Conservation (phyloP, 2,888 invertebrate species). For the Lacanobia oleracea region DNA sequence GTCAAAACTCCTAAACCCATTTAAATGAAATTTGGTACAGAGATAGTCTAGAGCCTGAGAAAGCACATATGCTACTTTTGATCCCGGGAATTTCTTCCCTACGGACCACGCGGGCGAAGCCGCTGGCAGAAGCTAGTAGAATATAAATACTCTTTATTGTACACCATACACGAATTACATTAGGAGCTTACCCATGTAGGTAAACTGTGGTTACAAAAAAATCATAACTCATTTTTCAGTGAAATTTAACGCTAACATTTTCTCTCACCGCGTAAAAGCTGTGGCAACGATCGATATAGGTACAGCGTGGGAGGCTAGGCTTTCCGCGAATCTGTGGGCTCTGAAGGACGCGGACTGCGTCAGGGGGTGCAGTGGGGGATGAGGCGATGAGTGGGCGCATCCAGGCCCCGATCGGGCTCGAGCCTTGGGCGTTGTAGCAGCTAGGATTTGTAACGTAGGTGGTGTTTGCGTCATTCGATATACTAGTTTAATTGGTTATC, state of each 20-base stretch:
- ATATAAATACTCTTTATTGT: too few species aligned
- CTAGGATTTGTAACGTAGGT: constrained; percentile 14
- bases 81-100: too few species aligned
- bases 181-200: too few species aligned
- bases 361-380: constrained; percentile 33
- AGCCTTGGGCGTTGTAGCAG: constrained; percentile 28
- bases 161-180: too few species aligned
- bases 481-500: background rate
- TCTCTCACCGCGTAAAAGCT: background rate
- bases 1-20: too few species aligned
- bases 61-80: too few species aligned
- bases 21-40: too few species aligned
- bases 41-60: too few species aligned
- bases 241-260: constrained; percentile 15
- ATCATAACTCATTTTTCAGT: background rate
- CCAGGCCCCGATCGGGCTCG: constrained; percentile 44
- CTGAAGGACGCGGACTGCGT: constrained; percentile 39
- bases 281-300: constrained; percentile 40
- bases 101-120: too few species aligned
- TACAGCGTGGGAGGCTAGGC: constrained; percentile 47
- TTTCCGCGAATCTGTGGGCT: constrained; percentile 29
- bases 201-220: background rate
- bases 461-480: background rate
- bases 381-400: constrained; percentile 49
- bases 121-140: too few species aligned